Evolutionary conservation across 2,888 invertebrate species (phyloP).

Genomic region (Brenthis daphne): DNA sequence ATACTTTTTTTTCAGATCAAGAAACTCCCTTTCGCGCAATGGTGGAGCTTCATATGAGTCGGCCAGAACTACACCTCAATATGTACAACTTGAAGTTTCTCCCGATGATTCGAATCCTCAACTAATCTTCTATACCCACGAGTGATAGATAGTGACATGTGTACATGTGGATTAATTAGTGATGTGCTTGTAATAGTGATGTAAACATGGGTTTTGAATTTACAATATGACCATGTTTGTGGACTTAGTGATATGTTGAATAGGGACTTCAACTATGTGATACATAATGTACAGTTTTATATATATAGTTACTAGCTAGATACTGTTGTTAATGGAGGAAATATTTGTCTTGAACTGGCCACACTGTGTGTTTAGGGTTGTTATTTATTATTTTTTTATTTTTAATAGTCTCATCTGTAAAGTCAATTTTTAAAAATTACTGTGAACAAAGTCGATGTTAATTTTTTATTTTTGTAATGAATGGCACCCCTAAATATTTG

Average conservation of each 20-base stretch:
- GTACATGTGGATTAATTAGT: conserved; percentile 6
- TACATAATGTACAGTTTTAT: conserved; percentile 25
- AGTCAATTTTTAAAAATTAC: conserved; percentile 3
- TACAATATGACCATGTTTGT: not conserved
- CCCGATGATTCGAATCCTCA: conserved; percentile 87
- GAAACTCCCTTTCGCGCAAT: conserved; percentile 74
- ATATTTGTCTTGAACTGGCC: conserved; percentile 7
- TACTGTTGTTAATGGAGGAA: not conserved
- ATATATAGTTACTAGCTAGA: conserved; percentile 24
- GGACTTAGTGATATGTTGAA: not conserved
- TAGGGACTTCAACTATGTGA: not conserved
- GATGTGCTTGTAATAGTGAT: conserved; percentile 12
- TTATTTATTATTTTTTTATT: not conserved
- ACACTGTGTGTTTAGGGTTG: conserved; percentile 7
- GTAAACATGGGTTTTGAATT: not conserved
- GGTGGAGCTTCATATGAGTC: conserved; percentile 70
- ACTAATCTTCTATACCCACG: conserved; percentile 93
- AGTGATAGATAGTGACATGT: conserved; percentile 52
- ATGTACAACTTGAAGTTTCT: conserved; percentile 73
- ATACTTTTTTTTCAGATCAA: conserved; percentile 65
- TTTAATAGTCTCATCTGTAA: not conserved
- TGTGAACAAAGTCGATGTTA: not conserved
- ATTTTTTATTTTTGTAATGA: not conserved
- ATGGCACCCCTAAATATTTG: conserved; percentile 8
- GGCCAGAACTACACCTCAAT: conserved; percentile 75